These are phyloP conservation scores for Parochlus steinenii DNA, from an alignment of 2,888 invertebrate genomes.

Conservation along the genomic window DNA sequence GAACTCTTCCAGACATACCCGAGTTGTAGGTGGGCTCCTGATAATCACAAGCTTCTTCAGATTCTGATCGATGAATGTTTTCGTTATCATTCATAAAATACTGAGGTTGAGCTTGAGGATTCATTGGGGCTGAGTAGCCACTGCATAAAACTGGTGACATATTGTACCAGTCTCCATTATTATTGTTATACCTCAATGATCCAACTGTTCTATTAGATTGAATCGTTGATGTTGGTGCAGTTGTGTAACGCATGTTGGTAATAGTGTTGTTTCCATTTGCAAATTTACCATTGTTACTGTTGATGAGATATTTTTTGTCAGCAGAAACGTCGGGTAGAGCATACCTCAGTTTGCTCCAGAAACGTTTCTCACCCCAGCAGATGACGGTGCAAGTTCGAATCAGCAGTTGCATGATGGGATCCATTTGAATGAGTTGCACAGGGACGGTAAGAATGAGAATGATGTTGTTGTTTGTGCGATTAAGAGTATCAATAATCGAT, in stretches of 20 bases:
- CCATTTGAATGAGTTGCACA: conserved; percentile 54
- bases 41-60: too few relatives aligned
- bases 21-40: too few relatives aligned
- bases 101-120: too few relatives aligned
- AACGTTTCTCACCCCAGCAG: conserved; percentile 67
- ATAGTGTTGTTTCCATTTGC: conserved; percentile 35
- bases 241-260: conserved; percentile 43
- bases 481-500: conserved; percentile 44
- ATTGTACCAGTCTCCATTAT: conserved; percentile 5
- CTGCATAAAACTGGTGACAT: conserved; percentile 4
- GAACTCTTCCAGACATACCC: too few relatives aligned
- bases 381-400: conserved; percentile 54
- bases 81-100: too few relatives aligned
- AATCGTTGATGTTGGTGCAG: conserved; percentile 44
- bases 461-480: conserved; percentile 33
- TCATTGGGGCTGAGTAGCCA: conserved; percentile 6
- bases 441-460: conserved; percentile 41
- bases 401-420: conserved; percentile 55
- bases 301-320: conserved; percentile 21
- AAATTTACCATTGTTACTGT: conserved; percentile 6
- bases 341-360: conserved; percentile 75
- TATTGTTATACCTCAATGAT: conserved; percentile 3
- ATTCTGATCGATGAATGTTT: too few relatives aligned
- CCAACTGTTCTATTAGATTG: conserved; percentile 8
- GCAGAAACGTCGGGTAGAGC: conserved; percentile 63